Conservation (phyloP, 2,888 invertebrate genomes). For the Hylaea fasciaria region DNA sequence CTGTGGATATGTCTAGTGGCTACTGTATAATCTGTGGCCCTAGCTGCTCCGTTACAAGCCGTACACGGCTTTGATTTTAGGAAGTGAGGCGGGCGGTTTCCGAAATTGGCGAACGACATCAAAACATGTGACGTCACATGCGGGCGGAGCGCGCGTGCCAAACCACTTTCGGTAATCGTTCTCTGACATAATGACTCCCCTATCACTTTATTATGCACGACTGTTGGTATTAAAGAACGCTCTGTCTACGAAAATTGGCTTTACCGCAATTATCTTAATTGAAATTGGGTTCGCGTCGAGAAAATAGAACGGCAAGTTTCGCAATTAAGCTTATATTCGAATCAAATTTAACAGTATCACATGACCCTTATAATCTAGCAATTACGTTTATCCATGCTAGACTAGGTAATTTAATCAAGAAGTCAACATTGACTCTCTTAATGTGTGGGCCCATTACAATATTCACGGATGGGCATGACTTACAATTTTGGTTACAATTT, state of each 20-base stretch:
- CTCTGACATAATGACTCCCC: slow-evolving; percentile 66
- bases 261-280: slow-evolving; percentile 37
- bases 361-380: slow-evolving; percentile 28
- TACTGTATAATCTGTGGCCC: slow-evolving; percentile 16
- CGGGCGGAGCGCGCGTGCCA: slow-evolving; percentile 70
- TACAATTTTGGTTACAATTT: no score
- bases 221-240: slow-evolving; percentile 38
- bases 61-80: slow-evolving; percentile 64
- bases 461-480: no score
- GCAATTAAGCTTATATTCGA: slow-evolving; percentile 34
- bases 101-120: slow-evolving; percentile 51
- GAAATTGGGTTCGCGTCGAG: slow-evolving; percentile 34
- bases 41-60: slow-evolving; percentile 35
- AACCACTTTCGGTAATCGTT: slow-evolving; percentile 71
- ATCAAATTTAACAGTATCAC: slow-evolving; percentile 32
- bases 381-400: slow-evolving; percentile 23
- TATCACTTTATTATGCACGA: slow-evolving; percentile 56
- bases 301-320: slow-evolving; percentile 33
- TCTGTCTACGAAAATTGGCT: slow-evolving; percentile 33
- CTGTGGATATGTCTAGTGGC: slow-evolving; percentile 16
- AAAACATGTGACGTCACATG: slow-evolving; percentile 62
- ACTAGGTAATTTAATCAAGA: slow-evolving; percentile 18
- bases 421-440: neutral
- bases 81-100: slow-evolving; percentile 45
- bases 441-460: no score